These are phyloP conservation scores for Listronotus bonariensis DNA, from an alignment of 1,140 invertebrate genomes.

Conservation along the genomic window DNA sequence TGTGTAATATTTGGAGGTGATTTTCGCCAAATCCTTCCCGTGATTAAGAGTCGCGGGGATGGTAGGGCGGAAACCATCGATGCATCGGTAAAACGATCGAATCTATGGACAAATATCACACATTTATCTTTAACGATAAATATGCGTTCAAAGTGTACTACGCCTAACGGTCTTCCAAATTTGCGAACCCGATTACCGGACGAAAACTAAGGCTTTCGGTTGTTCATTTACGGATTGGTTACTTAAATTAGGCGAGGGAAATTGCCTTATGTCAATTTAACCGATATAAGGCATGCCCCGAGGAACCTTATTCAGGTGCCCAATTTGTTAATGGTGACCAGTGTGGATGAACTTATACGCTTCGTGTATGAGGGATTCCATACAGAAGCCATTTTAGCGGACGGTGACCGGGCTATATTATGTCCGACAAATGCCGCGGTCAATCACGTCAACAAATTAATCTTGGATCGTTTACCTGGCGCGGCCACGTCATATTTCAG, in stretches of 20 bases:
- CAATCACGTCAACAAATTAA: background rate
- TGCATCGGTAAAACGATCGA: constrained; percentile 17
- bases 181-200: background rate
- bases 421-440: background rate
- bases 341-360: background rate
- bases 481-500: background rate
- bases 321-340: background rate
- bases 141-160: background rate
- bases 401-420: background rate
- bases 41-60: no score
- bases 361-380: background rate
- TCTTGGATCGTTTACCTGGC: background rate
- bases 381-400: no score
- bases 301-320: background rate
- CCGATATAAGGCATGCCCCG: background rate
- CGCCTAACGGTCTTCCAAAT: background rate
- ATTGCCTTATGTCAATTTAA: background rate
- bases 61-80: no score
- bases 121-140: background rate
- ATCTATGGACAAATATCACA: background rate
- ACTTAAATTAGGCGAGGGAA: background rate
- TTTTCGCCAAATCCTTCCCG: constrained; percentile 43
- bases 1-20: constrained; percentile 44
- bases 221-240: background rate
- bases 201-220: background rate